Evolutionary conservation across 2,113 vertebrate genomes (phyloP).

Genomic region (Xyliphius kryptos): DNA sequence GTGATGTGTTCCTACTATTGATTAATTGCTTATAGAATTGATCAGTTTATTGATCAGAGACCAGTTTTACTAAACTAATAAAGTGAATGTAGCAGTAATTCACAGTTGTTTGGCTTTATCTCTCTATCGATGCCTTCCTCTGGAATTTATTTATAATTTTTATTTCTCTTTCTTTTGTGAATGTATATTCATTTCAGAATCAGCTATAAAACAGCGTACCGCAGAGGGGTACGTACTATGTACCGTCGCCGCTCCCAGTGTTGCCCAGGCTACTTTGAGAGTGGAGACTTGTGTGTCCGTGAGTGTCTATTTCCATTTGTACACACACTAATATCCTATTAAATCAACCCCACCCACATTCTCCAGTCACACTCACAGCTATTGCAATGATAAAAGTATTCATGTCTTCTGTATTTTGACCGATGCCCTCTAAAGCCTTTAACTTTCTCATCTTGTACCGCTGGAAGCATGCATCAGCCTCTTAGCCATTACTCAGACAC

Average conservation of each 20-base stretch:
- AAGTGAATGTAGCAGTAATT: too few species aligned
- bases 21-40: too few species aligned
- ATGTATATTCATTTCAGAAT: slow-evolving; percentile 68
- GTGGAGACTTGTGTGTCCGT: slow-evolving; percentile 91
- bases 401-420: slow-evolving; percentile 20
- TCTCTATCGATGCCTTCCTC: too few species aligned
- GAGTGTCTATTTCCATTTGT: slow-evolving; percentile 59
- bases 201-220: slow-evolving; percentile 97
- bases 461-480: slow-evolving; percentile 30
- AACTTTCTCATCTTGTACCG: slow-evolving; percentile 11
- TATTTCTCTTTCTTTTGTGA: neutral
- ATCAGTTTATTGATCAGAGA: too few species aligned
- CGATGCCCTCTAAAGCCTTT: slow-evolving; percentile 31
- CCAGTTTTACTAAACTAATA: too few species aligned
- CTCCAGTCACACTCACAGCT: slow-evolving; percentile 22
- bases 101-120: too few species aligned
- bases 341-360: slow-evolving; percentile 43
- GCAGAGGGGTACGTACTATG: slow-evolving; percentile 92
- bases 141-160: too few species aligned
- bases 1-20: too few species aligned
- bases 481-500: slow-evolving; percentile 26
- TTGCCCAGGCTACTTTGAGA: slow-evolving; percentile 97
- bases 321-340: slow-evolving; percentile 39
- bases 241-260: slow-evolving; percentile 95
- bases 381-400: slow-evolving; percentile 38